phyloP scores from a whole-genome alignment of 2,113 vertebrate genomes.

The Oceanodroma tethys region DNA sequence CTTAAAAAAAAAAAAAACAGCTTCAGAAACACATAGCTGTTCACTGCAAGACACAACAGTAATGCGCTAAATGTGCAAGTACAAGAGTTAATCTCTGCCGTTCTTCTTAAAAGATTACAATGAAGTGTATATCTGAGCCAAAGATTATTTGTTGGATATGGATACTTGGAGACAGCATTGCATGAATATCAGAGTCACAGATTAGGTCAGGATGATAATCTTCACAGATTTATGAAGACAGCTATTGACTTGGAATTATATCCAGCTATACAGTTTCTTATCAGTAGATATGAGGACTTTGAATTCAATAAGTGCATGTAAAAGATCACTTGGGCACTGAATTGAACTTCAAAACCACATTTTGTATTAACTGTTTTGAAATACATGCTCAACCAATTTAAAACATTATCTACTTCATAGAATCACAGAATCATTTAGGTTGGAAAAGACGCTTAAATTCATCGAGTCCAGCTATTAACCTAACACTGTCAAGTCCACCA shows the following conservation, averaged over 20 bases:
- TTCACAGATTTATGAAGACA: neutral
- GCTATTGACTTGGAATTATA: neutral
- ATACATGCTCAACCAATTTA: neutral
- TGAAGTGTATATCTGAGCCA: neutral
- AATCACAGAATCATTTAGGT: neutral
- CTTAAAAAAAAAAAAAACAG: neutral
- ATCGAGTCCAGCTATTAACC: neutral
- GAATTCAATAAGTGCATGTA: neutral
- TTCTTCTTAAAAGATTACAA: neutral
- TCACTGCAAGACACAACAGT: neutral
- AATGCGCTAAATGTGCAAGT: neutral
- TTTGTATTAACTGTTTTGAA: neutral
- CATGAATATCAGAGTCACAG: neutral
- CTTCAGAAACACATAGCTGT: neutral
- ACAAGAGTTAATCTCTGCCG: neutral
- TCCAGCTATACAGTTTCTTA: neutral
- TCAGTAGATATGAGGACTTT: neutral
- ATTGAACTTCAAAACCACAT: neutral
- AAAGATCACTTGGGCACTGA: neutral
- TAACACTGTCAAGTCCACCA: neutral
- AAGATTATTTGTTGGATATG: neutral
- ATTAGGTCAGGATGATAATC: neutral
- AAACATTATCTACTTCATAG: neutral
- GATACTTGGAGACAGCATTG: neutral
- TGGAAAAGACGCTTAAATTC: neutral